Evolutionary conservation across 2,113 vertebrate genomes (phyloP), one percentile per base, ranked within the genome.

Genomic region (Rhagologus leucostigma): DNA sequence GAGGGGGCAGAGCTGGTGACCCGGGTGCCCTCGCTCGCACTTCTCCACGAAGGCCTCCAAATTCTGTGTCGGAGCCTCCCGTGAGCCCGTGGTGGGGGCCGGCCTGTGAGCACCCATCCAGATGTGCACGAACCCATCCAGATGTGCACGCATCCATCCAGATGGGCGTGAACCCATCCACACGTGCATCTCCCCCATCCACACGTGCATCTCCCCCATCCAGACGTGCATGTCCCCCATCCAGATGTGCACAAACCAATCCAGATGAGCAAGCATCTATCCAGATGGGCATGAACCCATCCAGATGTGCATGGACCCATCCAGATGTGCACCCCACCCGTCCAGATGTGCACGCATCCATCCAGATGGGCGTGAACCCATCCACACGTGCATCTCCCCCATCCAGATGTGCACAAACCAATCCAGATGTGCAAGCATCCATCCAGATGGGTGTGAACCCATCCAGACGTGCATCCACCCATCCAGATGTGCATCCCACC

Each of bases 21-120:
- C 56, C 3, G 15, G 7, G 50, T 44, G 49, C 12, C 42, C 56
- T 49, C 35, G 2, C 30, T 8, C 30, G 16, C 21, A 12, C 22
- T 4, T 22, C 9, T 39, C 33, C 27, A 2, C 0, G 0, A 24
- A 17, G 2, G 24, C 39, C 39, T 22, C 5, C 21, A 4, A 64
- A 80, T 71, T 29, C 75, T 21, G 0, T 9, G 3, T 11, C 24
- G 57, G 49, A 17, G 5, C 42, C 17, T 79, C 14, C 42, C 0
- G 3, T 16, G 47, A 27, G 32, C 55, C 22, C 12, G 22, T 10
- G 68, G 8, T 13, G 49, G 10, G 47, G n/a, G 4, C 41, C 10
- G 10, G 57, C 7, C 33, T 33, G 50, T 8, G 37, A 73, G 77
- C 49, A 27, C 5, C 47, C n/a, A 13, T 1, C 53, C 55, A 37